Base-by-base conservation (phyloP, 2,113 vertebrate genomes). In the Baryphthengus martii region DNA sequence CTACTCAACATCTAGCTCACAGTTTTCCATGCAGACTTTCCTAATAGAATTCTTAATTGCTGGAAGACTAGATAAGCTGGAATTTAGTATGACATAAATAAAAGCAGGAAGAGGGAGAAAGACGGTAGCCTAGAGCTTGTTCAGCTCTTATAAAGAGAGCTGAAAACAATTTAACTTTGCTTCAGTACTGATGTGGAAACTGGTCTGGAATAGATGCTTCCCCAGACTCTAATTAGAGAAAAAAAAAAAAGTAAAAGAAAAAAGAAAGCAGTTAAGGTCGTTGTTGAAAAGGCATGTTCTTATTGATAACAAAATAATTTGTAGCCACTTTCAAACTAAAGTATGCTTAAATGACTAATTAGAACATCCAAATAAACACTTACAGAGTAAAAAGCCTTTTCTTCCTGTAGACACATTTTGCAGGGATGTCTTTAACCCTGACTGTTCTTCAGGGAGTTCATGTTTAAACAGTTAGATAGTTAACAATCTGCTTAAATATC, bases 381-480 rank as follows among this genome's bases (percentile, higher is more conserved):
- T 94, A 44, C 61, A 76, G 26, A 85, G 13, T 70, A 73, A 88
- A 95, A 88, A 85, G 28, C 63, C 58, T 59, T 92, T 95, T 25
- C 33, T 83, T 72, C 33, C 63, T 81, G 29, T 24, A 93, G 79
- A 92, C 6, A 39, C 28, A 59, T 85, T 95, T 96, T 56, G 95
- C 77, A 89, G 45, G 19, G 17, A 78, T 89, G 37, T 56, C 53
- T 93, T 85, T 85, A 80, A 58, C 1, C 4, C 40, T 71, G 39
- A 53, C 44, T 79, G 40, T 65, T 94, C 85, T 82, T 83, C 42
- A 75, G 85, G 66, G 75, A 96, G 77, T 83, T 93, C 4, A 37
- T 67, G 53, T 91, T 91, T 94, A 90, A 92, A 74, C 31, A 88
- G 39, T 77, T 67, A 93, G 68, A 93, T 96, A 95, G 95, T 91